Base-by-base conservation (phyloP, 2,888 invertebrate genomes). In the Melieria crassipennis region DNA sequence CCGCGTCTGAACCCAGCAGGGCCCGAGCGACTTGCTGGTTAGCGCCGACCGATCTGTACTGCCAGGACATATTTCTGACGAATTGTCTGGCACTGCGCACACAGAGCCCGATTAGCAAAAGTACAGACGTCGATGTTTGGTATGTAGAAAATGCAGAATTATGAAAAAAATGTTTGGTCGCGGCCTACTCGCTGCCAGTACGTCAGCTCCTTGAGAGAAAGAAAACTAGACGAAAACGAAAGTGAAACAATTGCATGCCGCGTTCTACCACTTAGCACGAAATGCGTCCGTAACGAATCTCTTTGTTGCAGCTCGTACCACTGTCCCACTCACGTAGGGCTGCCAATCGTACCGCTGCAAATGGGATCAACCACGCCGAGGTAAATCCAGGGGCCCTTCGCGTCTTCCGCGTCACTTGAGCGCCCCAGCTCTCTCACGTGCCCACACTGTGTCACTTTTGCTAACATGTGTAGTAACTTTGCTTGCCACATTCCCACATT, bases 321-420 rank as follows among this genome's bases (percentile, higher is more conserved):
- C 79, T 83, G 81, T 82, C 84, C 83, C 73, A 77, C 81, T 7
- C 83, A 83, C 68, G 79, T 75, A 58, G 76, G 75, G 69, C 65
- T 89, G 89, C 82, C 89, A 85, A 70, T 87, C 85, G 85, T 90
- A 79, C 89, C 91, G 78, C 89, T 91, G 80, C 90, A 91, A 74
- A 90, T 91, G 78, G 79, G 79, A 67, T 80, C 82, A 70, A 76
- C 82, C 74, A 80, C 85, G 67, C 85, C 83, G 72, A 83, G 84
- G 84, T 83, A 79, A 75, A 65, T 74, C 47, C 78, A 75, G 50
- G 69, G 61, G 52, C 30, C 30, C 30, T 30, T 30, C 30, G 30
- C 30, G 16, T 16, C 16, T 16, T 16, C 16, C 16, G 16, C 16
- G 30, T 30, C 30, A 30, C 30, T 30, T 30, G 30, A 30, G 30